Evolutionary conservation across 2,797 vertebrate species (phyloP).

Genomic region (Poeciliopsis presidionis): DNA sequence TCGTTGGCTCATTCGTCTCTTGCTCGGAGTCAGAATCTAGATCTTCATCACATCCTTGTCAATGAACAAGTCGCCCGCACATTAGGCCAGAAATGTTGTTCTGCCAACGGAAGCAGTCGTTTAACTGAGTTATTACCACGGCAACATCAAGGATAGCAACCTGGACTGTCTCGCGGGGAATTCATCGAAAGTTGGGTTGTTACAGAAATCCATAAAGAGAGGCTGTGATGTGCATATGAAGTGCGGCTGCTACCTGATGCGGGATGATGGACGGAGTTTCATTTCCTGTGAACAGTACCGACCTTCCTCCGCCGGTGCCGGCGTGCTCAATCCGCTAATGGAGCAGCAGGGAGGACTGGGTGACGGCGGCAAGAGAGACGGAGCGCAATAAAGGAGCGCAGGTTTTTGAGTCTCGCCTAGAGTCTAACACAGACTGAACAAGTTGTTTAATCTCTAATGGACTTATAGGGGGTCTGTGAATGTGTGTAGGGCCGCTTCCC

Average conservation of each 20-base stretch:
- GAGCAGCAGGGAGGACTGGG: conserved; percentile 25
- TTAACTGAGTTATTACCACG: conserved; percentile 35
- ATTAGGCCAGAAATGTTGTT: conserved; percentile 12
- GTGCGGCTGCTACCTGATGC: not conserved
- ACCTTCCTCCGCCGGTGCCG: conserved; percentile 8
- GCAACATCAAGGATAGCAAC: conserved; percentile 22
- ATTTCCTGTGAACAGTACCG: conserved; percentile 46
- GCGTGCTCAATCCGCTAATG: conserved; percentile 48
- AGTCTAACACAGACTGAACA: conserved; percentile 43
- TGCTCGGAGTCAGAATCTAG: not conserved
- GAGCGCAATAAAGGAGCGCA: not conserved
- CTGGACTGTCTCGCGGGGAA: conserved; percentile 17
- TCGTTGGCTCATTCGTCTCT: not conserved
- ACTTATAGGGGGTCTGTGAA: conserved; percentile 6
- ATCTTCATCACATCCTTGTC: not conserved
- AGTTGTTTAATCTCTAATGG: conserved; percentile 63
- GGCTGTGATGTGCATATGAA: conserved; percentile 27
- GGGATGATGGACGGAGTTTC: conserved; percentile 52
- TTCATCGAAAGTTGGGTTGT: conserved; percentile 38
- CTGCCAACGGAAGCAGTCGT: conserved; percentile 7
- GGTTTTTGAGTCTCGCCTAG: conserved; percentile 40
- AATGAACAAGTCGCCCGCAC: conserved; percentile 22
- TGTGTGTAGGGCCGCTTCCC: conserved; percentile 27
- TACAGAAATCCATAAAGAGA: conserved; percentile 38
- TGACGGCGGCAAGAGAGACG: not conserved